Evolutionary conservation across 2,888 invertebrate genomes (phyloP).

Genomic region (Pediacus dermestoides): DNA sequence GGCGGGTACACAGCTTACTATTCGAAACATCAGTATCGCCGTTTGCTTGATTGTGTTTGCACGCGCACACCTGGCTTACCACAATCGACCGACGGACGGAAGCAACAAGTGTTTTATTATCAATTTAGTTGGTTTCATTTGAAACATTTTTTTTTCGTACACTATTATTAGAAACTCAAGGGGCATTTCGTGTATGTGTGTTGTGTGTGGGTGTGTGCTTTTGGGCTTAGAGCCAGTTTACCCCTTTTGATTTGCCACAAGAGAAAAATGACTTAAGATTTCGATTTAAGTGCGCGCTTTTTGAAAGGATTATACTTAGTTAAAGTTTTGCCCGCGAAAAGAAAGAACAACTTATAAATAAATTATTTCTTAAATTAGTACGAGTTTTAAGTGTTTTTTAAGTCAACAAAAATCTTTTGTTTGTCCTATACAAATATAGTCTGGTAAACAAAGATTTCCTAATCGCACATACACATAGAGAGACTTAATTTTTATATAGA

Average conservation of each 20-base stretch:
- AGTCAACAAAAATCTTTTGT: slow-evolving; percentile 22
- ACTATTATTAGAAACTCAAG: too few relatives aligned
- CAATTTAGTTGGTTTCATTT: too few relatives aligned
- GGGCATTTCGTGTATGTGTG: too few relatives aligned
- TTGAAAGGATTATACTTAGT: too few relatives aligned
- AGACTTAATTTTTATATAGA: slow-evolving; percentile 14
- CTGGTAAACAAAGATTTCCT: slow-evolving; percentile 26
- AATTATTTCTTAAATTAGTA: slow-evolving; percentile 8
- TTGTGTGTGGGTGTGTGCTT: too few relatives aligned
- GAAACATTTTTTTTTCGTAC: too few relatives aligned
- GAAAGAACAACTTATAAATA: too few relatives aligned
- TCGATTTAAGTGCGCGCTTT: too few relatives aligned
- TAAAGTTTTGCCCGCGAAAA: too few relatives aligned
- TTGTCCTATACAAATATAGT: slow-evolving; percentile 16
- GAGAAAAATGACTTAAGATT: too few relatives aligned
- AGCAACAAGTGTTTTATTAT: slow-evolving; percentile 30
- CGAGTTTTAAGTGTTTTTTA: slow-evolving; percentile 20
- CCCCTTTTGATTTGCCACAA: too few relatives aligned
- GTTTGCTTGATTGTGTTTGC: slow-evolving; percentile 33
- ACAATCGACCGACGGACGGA: slow-evolving; percentile 27
- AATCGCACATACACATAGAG: slow-evolving; percentile 23
- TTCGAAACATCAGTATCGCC: slow-evolving; percentile 39
- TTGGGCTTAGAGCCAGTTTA: too few relatives aligned
- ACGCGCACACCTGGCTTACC: slow-evolving; percentile 25
- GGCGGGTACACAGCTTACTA: slow-evolving; percentile 39